Conservation (phyloP, 92 coral and sea anemone genomes). For the Plumapathes pennacea region DNA sequence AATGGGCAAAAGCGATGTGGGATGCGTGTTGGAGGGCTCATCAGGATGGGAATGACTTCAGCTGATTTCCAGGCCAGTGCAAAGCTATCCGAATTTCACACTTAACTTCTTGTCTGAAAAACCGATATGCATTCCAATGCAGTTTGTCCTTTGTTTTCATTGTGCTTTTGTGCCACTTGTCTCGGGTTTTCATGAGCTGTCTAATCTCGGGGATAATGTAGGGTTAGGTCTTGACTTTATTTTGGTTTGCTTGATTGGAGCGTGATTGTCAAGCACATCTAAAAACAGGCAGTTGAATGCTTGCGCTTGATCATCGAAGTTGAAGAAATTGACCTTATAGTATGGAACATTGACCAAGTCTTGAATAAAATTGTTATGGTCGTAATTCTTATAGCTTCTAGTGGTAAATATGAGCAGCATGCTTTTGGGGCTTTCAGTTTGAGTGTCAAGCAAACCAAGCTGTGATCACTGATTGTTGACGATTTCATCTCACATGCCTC, state of each 20-base stretch:
- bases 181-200: conserved; percentile 19
- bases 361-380: conserved; percentile 11
- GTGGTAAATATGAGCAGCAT: conserved; percentile 4
- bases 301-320: conserved; percentile 13
- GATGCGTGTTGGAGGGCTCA: conserved; percentile 34
- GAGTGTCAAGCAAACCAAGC: conserved; percentile 15
- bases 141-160: conserved; percentile 34
- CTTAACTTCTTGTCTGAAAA: conserved; percentile 51
- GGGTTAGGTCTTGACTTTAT: conserved; percentile 25
- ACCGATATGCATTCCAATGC: conserved; percentile 47
- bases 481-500: conserved; percentile 8
- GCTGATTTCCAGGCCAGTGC: conserved; percentile 35
- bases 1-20: conserved; percentile 41
- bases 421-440: conserved; percentile 33
- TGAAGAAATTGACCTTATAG: conserved; percentile 1
- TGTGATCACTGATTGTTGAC: conserved; percentile 30
- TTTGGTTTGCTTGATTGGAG: conserved; percentile 14
- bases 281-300: conserved; percentile 14
- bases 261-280: conserved; percentile 10
- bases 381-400: conserved; percentile 11
- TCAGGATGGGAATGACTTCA: conserved; percentile 35
- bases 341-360: conserved; percentile 10
- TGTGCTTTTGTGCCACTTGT: conserved; percentile 34
- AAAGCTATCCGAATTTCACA: conserved; percentile 38
- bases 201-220: conserved; percentile 7